These are phyloP conservation scores for Rutilus rutilus DNA, from an alignment of 2,113 vertebrate genomes.

Conservation along the genomic window DNA sequence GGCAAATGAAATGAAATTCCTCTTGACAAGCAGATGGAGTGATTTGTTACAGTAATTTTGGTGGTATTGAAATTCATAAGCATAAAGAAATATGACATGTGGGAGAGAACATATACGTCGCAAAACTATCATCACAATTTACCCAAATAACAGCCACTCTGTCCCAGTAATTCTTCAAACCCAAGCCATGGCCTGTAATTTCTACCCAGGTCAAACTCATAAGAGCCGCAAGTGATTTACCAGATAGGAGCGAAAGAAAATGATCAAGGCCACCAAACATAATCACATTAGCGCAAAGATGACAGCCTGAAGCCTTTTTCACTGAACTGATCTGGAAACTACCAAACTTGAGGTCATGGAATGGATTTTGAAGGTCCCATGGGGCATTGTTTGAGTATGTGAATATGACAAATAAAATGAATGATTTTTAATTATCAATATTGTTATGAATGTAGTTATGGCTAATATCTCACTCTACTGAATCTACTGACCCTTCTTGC, in stretches of 20 bases:
- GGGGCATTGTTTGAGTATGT: not conserved
- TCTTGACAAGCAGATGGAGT: constrained; percentile 54
- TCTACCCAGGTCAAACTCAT: constrained; percentile 32
- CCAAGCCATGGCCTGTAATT: constrained; percentile 36
- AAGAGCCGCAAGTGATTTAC: constrained; percentile 17
- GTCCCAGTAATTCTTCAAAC: constrained; percentile 28
- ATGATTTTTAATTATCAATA: not conserved
- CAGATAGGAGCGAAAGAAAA: constrained; percentile 13
- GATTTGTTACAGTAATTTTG: constrained; percentile 57
- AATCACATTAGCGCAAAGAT: constrained; percentile 41
- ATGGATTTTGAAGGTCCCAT: not conserved
- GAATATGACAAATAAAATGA: not conserved
- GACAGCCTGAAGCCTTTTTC: constrained; percentile 15
- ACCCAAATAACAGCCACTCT: constrained; percentile 33
- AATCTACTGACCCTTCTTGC: not conserved
- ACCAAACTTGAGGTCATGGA: not conserved
- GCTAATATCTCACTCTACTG: not conserved
- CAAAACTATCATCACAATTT: constrained; percentile 8
- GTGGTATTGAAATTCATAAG: constrained; percentile 46
- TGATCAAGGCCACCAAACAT: constrained; percentile 33
- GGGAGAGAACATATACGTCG: constrained; percentile 31
- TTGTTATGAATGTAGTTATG: not conserved
- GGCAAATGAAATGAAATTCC: constrained; percentile 54
- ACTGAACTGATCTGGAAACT: not conserved
- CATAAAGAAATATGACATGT: constrained; percentile 51